Conservation (phyloP, 2,113 vertebrate genomes). For the Barbus barbus region DNA sequence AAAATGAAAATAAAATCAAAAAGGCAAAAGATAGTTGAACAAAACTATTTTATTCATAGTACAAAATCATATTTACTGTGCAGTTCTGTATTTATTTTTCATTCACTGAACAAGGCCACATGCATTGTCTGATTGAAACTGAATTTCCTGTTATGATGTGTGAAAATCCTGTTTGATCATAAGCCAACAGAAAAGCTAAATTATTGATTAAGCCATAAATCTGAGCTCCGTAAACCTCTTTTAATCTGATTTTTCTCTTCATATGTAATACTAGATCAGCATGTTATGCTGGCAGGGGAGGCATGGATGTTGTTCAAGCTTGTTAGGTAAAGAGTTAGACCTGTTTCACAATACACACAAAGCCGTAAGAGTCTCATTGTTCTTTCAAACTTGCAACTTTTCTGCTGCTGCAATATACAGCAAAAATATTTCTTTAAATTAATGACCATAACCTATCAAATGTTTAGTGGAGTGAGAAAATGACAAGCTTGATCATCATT, state of each 20-base stretch:
- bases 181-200: not conserved
- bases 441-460: not conserved
- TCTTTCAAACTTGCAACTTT: too few species aligned
- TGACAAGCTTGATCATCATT: too few species aligned
- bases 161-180: conserved; percentile 8
- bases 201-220: conserved; percentile 21
- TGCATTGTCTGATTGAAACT: not conserved
- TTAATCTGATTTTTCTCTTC: conserved; percentile 6
- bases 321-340: not conserved
- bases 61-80: not conserved
- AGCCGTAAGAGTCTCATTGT: not conserved
- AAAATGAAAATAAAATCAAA: not conserved
- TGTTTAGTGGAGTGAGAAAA: not conserved
- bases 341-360: not conserved
- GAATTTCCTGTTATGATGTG: conserved; percentile 1
- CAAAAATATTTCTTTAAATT: not conserved
- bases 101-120: not conserved
- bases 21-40: not conserved
- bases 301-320: conserved; percentile 2
- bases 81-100: not conserved
- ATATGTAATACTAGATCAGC: not conserved
- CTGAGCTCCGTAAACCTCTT: not conserved
- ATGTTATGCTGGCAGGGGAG: conserved; percentile 2
- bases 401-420: not conserved
- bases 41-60: not conserved